Percentiles rank a stretch among this genome's conserved stretches.
These are phyloP conservation scores for Triplophysa siluroides DNA, from an alignment of 2,113 vertebrate species.

Conservation along the genomic window DNA sequence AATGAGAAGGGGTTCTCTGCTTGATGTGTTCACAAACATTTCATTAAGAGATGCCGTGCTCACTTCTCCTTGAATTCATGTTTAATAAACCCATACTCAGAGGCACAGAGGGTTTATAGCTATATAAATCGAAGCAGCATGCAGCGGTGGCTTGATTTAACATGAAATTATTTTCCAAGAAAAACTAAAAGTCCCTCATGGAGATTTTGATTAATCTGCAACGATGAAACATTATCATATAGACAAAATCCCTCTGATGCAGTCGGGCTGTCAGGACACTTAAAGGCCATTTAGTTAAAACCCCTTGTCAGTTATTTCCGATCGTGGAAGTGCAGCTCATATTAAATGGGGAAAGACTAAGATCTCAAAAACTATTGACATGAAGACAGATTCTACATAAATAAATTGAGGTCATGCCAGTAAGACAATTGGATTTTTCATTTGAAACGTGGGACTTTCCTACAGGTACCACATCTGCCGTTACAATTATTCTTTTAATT, in stretches of 20 bases:
- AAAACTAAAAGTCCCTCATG: slow-evolving; percentile 1
- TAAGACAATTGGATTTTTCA: no score
- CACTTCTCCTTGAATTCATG: slow-evolving; percentile 26
- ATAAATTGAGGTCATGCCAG: no score
- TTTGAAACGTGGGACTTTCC: no score
- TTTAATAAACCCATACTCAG: slow-evolving; percentile 34
- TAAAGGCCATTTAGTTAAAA: background rate
- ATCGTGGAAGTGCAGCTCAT: no score
- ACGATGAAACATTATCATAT: background rate
- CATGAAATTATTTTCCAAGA: slow-evolving; percentile 12
- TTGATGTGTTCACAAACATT: slow-evolving; percentile 12
- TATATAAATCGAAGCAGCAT: background rate
- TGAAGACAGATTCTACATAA: no score
- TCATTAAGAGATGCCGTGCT: slow-evolving; percentile 33
- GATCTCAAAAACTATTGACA: no score
- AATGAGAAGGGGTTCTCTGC: background rate
- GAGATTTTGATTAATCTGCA: slow-evolving; percentile 23
- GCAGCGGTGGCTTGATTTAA: slow-evolving; percentile 30
- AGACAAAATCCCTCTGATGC: background rate
- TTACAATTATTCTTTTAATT: no score
- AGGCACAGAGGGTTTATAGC: slow-evolving; percentile 12
- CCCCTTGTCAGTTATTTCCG: background rate
- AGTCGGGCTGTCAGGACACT: background rate
- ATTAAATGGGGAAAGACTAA: no score
- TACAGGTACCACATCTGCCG: no score